A percentile compares a stretch with the other conserved stretches of the same genome.
Conservation (phyloP, 1,140 invertebrate species). For the Phenacoccus solenopsis region DNA sequence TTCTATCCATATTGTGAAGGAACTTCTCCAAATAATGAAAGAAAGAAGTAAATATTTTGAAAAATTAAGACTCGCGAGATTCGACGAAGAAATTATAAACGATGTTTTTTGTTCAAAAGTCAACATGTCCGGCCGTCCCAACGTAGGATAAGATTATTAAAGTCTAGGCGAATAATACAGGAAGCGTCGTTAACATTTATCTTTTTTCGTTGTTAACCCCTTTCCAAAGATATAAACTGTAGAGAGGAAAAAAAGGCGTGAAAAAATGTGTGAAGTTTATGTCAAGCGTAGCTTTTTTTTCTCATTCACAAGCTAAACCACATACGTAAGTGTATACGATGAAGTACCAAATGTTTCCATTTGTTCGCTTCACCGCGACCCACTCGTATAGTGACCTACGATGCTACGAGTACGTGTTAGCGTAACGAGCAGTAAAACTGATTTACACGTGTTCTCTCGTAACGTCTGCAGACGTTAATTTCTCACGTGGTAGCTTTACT, state of each 20-base stretch:
- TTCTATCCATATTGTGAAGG: no score
- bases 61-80: no score
- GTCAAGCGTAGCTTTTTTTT: neutral
- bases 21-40: no score
- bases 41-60: no score
- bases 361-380: neutral
- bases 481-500: conserved; percentile 1
- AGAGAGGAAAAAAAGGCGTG: no score
- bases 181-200: neutral
- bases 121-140: neutral
- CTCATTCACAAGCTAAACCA: neutral
- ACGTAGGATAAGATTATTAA: neutral
- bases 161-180: neutral
- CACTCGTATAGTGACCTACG: neutral
- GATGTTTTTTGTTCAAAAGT: neutral
- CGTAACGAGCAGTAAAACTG: neutral
- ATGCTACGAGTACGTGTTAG: neutral
- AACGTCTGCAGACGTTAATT: neutral
- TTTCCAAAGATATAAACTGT: neutral
- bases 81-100: no score
- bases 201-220: neutral
- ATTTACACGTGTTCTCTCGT: neutral
- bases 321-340: no score
- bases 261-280: neutral
- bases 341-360: neutral